Base-by-base conservation (phyloP, 2,113 vertebrate genomes). In the Anguilla rostrata region DNA sequence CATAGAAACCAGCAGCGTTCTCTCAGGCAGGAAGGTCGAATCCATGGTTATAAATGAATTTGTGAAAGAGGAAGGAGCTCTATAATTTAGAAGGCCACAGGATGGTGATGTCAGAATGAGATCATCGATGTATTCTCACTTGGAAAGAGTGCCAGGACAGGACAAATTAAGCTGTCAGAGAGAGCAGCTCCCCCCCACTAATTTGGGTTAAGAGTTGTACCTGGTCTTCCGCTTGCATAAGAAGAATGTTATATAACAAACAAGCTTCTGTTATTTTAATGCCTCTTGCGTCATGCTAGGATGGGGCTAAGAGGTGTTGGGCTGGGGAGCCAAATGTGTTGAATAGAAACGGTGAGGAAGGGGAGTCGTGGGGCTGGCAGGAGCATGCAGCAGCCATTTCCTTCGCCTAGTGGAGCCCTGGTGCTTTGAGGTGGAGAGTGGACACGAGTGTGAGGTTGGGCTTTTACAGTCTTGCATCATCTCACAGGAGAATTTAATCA, bases 401-500 rank as follows among this genome's bases (percentile, higher is more conserved):
- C 29, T n/a, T 12, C 34, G 71, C n/a, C 26, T 29, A 26, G 26
- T 26, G 26, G 8, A 8, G 2, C 71, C 26, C 20, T n/a, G 26
- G 8, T 14, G 18, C 41, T 49, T 29, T 16, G 22, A 82, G n/a
- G n/a, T 53, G 49, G 11, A 41, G 78, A 41, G 39, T 80, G 40
- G 78, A 40, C 40, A 80, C 18, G 12, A 41, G 16, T 5, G 20
- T 20, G 78, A 80, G 40, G 16, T 39, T 39, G 39, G 34, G 71
- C 8, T 34, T 3, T 34, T n/a, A 9, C n/a, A 75, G 7, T n/a
- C 71, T 75, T 75, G 29, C n/a, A 75, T 75, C 71, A 75, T 75
- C 71, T 75, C 71, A 34, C 71, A n/a, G 78, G 84, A 78, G 79
- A 71, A 40, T 85, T 81, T 34, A 41, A 57, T 80, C 84, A 57